phyloP scores from a whole-genome alignment of 2,888 invertebrate genomes.

The Ptilodon capucinus region DNA sequence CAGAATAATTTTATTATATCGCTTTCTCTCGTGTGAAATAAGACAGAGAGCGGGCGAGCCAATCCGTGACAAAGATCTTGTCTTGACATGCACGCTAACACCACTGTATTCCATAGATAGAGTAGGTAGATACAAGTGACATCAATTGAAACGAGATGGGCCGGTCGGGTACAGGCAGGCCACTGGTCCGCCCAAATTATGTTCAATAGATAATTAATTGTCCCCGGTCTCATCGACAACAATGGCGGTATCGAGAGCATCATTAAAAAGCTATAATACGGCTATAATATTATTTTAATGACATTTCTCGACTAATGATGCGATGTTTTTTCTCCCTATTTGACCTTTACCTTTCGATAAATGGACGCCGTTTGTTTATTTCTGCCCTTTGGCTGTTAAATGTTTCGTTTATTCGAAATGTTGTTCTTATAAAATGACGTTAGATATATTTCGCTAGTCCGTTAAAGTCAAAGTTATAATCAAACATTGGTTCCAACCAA shows the following conservation, averaged over 20 bases:
- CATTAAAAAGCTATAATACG: conserved; percentile 55
- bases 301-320: conserved; percentile 32
- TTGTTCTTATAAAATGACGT: conserved; percentile 1
- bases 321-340: conserved; percentile 21
- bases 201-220: conserved; percentile 81
- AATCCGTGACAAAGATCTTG: too few relatives aligned
- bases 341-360: conserved; percentile 28
- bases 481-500: too few relatives aligned
- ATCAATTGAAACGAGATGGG: conserved; percentile 56
- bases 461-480: too few relatives aligned
- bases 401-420: conserved; percentile 8
- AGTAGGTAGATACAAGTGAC: conserved; percentile 46
- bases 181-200: conserved; percentile 76
- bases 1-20: too few relatives aligned
- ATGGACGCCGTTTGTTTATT: conserved; percentile 20
- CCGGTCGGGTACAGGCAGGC: conserved; percentile 57
- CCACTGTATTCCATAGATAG: conserved; percentile 26
- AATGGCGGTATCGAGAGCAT: conserved; percentile 64
- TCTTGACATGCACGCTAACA: too few relatives aligned
- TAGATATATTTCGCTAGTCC: too few relatives aligned
- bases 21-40: too few relatives aligned
- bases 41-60: too few relatives aligned
- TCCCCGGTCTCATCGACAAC: conserved; percentile 71
- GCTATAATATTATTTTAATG: conserved; percentile 36
- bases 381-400: conserved; percentile 16